These are phyloP conservation scores for Cololabis saira DNA, from an alignment of 2,113 vertebrate genomes.

Conservation along the genomic window DNA sequence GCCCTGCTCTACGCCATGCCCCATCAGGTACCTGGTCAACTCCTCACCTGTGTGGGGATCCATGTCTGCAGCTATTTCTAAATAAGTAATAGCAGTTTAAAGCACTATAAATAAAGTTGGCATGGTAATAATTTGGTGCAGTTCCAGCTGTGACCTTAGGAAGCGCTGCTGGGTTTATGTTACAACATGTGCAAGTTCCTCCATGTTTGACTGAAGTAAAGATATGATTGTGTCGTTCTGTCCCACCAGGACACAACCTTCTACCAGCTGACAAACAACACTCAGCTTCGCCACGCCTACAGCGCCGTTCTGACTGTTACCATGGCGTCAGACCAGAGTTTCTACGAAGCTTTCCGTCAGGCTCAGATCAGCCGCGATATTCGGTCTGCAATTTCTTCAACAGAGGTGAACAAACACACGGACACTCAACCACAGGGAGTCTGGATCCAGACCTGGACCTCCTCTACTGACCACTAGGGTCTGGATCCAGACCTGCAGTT, in stretches of 20 bases:
- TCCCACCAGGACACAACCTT: conserved; percentile 63
- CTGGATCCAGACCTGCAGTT: too few species aligned
- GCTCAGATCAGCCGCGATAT: conserved; percentile 81
- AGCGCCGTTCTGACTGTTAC: conserved; percentile 88
- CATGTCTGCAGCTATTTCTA: neutral
- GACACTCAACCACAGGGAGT: too few species aligned
- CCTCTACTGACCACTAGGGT: too few species aligned
- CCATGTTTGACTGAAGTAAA: too few species aligned
- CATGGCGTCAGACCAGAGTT: conserved; percentile 80
- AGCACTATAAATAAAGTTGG: too few species aligned
- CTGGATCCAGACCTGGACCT: too few species aligned
- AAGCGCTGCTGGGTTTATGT: too few species aligned
- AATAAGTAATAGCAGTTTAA: too few species aligned
- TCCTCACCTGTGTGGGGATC: neutral
- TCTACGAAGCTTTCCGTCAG: conserved; percentile 78
- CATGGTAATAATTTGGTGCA: too few species aligned
- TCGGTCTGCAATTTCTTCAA: conserved; percentile 35
- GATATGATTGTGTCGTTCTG: neutral
- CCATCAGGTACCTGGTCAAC: conserved; percentile 69
- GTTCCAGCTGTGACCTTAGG: too few species aligned
- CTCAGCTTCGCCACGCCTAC: conserved; percentile 84
- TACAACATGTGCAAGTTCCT: too few species aligned
- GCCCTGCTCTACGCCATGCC: conserved; percentile 87
- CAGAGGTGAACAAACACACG: conserved; percentile 50
- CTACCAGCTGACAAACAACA: conserved; percentile 80